Evolutionary conservation across 2,113 vertebrate genomes (phyloP), one percentile per base, ranked within the genome.

Genomic region (Brachypodius melanocephalos): DNA sequence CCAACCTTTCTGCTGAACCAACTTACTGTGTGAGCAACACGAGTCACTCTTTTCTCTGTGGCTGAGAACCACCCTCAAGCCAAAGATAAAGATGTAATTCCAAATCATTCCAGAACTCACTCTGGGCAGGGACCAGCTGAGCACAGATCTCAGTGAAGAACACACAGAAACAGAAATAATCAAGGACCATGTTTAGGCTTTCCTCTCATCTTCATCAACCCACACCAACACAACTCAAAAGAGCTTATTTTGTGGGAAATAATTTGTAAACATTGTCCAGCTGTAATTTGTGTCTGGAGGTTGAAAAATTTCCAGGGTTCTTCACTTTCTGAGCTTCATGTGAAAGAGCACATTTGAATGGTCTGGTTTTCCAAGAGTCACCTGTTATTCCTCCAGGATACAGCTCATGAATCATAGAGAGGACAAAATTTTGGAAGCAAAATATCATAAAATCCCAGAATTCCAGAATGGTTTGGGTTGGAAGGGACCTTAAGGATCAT

Each of bases 401-500:
- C 61, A 74, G 54, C 34, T 58, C 34, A 59, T 17, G 43, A 63
- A 40, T 45, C 40, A 40, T 19, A 31, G 34, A 46, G 12, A 62
- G 16, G n/a, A 46, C 10, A 49, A 51, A 22, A 66, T 46, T 52
- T 59, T 43, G 45, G 45, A 77, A 77, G 75, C 16, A 55, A 55
- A 66, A 19, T 16, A 25, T n/a, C 29, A n/a, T 21, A 45, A 72
- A 72, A 72, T 26, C 31, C 65, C 19, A 24, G 55, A 24, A 48
- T 59, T 17, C 31, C 29, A 19, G 14, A 58, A 40, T 21, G 29
- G 24, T 24, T 43, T 61, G 25, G 25, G 17, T 17, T 10, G 38
- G 28, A 26, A 45, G 8, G 67, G 22, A 63, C 5, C 11, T 22
- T 0, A 36, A 52, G 3, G 3, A 0, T 1, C 28, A 45, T 24